phyloP scores from a whole-genome alignment of 1,140 invertebrate species.

The Rhagoletis zephyria region DNA sequence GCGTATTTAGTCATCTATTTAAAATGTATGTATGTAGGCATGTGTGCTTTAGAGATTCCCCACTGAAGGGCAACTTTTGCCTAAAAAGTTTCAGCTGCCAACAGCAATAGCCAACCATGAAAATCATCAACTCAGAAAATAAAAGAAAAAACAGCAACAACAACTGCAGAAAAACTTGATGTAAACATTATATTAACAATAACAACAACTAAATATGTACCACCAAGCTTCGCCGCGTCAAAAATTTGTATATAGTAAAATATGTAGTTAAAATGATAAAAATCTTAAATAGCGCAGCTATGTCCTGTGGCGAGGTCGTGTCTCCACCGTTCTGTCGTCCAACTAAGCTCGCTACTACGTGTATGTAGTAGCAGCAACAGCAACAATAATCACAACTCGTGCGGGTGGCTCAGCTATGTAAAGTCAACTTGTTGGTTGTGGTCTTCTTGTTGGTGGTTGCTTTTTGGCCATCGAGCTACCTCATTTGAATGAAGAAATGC shows the following conservation, averaged over 20 bases:
- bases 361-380: not conserved
- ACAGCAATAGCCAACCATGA: not conserved
- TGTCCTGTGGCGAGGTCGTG: constrained; percentile 7
- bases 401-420: not conserved
- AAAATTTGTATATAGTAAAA: constrained; percentile 29
- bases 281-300: not conserved
- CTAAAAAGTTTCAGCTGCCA: not conserved
- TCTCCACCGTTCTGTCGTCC: not conserved
- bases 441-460: not conserved
- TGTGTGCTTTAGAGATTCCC: too few relatives aligned
- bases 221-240: not conserved
- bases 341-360: not conserved
- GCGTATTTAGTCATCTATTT: too few relatives aligned
- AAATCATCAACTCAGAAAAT: not conserved
- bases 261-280: constrained; percentile 29
- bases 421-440: not conserved
- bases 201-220: not conserved
- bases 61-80: too few relatives aligned
- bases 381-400: not conserved
- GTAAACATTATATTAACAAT: not conserved
- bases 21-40: not conserved
- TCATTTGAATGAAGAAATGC: constrained; percentile 32
- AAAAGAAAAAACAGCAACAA: not conserved
- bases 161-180: not conserved
- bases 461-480: constrained; percentile 10